Conservation (phyloP, 2,113 vertebrate genomes). For the Bungarus multicinctus region DNA sequence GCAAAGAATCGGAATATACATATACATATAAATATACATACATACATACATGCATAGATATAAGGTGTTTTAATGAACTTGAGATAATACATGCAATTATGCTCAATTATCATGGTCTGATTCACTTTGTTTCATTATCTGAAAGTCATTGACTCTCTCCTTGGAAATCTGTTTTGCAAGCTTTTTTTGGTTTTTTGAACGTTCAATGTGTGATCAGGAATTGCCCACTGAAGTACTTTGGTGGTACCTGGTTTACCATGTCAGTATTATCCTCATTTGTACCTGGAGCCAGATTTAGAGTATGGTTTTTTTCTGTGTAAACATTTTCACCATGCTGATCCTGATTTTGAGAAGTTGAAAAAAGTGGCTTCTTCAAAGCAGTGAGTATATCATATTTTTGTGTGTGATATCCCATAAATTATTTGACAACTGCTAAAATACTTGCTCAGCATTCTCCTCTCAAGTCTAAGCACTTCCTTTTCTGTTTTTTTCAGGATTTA, state of each 20-base stretch:
- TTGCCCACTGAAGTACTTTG: conserved; percentile 73
- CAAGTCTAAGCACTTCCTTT: not conserved
- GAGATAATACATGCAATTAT: not conserved
- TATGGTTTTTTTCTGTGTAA: conserved; percentile 65
- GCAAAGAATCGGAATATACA: not conserved
- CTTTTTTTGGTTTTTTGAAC: conserved; percentile 56
- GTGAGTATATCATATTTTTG: not conserved
- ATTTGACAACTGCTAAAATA: not conserved
- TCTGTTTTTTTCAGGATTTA: not conserved
- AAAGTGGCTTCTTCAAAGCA: conserved; percentile 69
- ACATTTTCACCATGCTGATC: conserved; percentile 34
- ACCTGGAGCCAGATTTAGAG: conserved; percentile 63
- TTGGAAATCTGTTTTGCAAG: conserved; percentile 62
- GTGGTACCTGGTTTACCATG: conserved; percentile 70
- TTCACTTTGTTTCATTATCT: conserved; percentile 79
- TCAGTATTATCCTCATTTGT: conserved; percentile 62
- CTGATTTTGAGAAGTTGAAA: conserved; percentile 58
- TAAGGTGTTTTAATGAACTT: not conserved
- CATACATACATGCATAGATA: too few relatives aligned
- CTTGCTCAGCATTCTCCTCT: not conserved
- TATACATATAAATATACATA: too few relatives aligned
- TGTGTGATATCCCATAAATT: not conserved
- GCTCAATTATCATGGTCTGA: conserved; percentile 5
- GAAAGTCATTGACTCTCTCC: conserved; percentile 66
- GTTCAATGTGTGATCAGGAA: conserved; percentile 72